A percentile compares a stretch with the other conserved stretches of the same genome.
These are phyloP conservation scores for Seira musarum DNA, from an alignment of 2,888 invertebrate species.

Conservation along the genomic window DNA sequence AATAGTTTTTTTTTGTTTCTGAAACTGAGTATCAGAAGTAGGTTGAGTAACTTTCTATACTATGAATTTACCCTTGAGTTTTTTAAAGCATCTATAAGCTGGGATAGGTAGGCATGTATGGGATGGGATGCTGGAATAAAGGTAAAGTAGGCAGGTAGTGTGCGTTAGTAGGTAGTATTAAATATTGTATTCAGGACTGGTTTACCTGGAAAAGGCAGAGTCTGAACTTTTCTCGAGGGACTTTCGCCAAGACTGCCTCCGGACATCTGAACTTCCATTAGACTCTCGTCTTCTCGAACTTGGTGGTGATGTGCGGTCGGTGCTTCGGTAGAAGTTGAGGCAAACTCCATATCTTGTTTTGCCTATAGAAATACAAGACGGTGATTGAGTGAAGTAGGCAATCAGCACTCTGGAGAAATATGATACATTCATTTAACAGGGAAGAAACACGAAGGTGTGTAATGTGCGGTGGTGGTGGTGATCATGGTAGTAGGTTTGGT, in stretches of 20 bases:
- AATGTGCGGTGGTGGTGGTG: too few relatives aligned
- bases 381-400: too few relatives aligned
- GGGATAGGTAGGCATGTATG: too few relatives aligned
- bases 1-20: too few relatives aligned
- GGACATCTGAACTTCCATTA: constrained; percentile 76
- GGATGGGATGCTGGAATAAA: too few relatives aligned
- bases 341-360: constrained; percentile 97
- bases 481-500: too few relatives aligned
- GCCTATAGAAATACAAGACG: constrained; percentile 73
- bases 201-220: constrained; percentile 92
- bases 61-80: too few relatives aligned
- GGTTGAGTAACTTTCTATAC: too few relatives aligned
- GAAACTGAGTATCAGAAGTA: too few relatives aligned
- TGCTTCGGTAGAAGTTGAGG: constrained; percentile 97
- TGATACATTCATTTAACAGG: background rate
- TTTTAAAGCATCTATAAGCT: too few relatives aligned
- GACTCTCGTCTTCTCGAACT: constrained; percentile 72
- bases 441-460: background rate
- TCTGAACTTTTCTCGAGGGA: constrained; percentile 94
- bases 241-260: constrained; percentile 91
- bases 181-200: background rate
- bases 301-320: constrained; percentile 79
- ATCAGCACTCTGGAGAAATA: too few relatives aligned
- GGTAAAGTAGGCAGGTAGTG: too few relatives aligned
- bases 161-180: background rate